Base-by-base conservation (phyloP, 2,797 vertebrate species). In the Onychomys torridus region DNA sequence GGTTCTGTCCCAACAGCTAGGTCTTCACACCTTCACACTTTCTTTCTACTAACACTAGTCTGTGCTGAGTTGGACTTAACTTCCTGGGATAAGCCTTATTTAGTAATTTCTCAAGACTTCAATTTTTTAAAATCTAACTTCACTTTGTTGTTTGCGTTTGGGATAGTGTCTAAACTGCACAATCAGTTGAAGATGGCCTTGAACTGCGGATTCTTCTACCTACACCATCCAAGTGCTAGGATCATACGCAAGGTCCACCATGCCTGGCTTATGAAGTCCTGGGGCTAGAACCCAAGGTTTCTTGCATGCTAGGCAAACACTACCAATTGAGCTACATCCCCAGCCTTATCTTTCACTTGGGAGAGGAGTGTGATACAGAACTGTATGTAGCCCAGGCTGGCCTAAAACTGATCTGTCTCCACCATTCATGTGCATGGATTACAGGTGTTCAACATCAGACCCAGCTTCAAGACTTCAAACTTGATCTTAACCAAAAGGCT, bases 101-200 rank as follows among this genome's bases (percentile, higher is more conserved):
- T 94, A 75, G 57, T 94, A 49, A 89, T 69, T 91, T 92, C 59
- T 92, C 88, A 92, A 92, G 63, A 91, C 25, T 49, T 81, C 37
- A 89, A 11, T 27, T 11, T 19, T 76, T 34, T 77, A 27, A 2
- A 32, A 37, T 43, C 75, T 61, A 75, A 11, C 17, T 57, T 75
- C 40, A 34, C 37, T 61, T 32, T 55, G 65, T 52, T 49, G 43
- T 52, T 86, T 52, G 61, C 32, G n/a, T 89, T 63, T n/a, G 21
- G 46, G 57, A 34, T 46, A 49, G 57, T 46, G 40, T 65, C 73
- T 65, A 61, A n/a, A 59, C 71, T 55, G 8, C 23, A 29, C 23
- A 69, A 11, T 6, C 27, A 32, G n/a, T 19, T 43, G 11, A 75
- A 6, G 27, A 21, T 75, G 32, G 43, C 55, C 55, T 75, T 57